Base-by-base conservation (phyloP, 2,888 invertebrate species). In the Drosophila ustulata region DNA sequence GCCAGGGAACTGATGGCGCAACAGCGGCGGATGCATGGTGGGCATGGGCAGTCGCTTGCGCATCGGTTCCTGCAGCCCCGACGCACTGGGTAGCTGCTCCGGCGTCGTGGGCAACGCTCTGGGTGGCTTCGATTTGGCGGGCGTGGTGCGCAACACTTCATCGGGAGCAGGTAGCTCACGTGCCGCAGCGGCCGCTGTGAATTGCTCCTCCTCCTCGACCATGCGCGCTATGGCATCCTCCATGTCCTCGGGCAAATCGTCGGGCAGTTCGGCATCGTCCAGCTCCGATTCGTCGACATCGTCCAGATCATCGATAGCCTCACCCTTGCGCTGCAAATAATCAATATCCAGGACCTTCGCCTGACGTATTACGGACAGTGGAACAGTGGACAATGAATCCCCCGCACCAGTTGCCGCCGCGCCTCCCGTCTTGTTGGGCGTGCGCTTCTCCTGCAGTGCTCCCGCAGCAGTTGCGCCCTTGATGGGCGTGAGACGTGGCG, bases 201-300 rank as follows among this genome's bases (percentile, higher is more conserved):
- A 94, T 73, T 94, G 94, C 51, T 94, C 94, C 70, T 94, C 94
- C 81, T 95, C 94, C 75, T 94, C 94, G 91, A 94, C 94, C 94
- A 94, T 94, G 83, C 94, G 94, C n/a, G 92, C 93, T 41, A 93
- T 92, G 2, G 91, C 90, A 58, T 93, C 93, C 64, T 92, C 93
- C 92, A 93, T 93, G 70, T 93, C 93, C 30, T 94, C 93, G 0
- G 93, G 92, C 30, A 93, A 91, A 58, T 93, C 93, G 59, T 93
- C 93, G 0, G 92, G 92, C 39, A 93, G 76, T 58, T 92, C 92
- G 3, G 92, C 91, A 51, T 93, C 92, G 51, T 91, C 91, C 37
- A 92, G 85, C 53, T 91, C 91, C 9, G 90, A 86, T 58, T 91
- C 91, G n/a, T 89, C 91, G 5, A 90, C 90, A 55, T 87, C 91